These are phyloP conservation scores for Apis dorsata DNA, from an alignment of 1,140 invertebrate genomes.

Conservation along the genomic window DNA sequence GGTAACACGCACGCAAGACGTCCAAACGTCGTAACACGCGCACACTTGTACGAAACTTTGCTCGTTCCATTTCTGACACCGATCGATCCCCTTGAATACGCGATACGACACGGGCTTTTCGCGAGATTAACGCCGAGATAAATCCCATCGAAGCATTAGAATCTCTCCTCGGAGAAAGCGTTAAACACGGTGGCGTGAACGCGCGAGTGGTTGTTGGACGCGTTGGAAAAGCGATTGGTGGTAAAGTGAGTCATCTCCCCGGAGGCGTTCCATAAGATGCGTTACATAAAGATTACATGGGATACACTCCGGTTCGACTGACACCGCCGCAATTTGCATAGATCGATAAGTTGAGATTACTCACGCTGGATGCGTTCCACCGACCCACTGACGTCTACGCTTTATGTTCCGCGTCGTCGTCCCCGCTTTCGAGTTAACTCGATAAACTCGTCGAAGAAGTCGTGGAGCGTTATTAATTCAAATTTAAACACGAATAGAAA, in stretches of 20 bases:
- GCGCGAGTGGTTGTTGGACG: too few relatives aligned
- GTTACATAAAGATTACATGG: conserved; percentile 39
- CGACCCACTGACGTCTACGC: too few relatives aligned
- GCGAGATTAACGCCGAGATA: not conserved
- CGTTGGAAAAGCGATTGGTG: conserved; percentile 32
- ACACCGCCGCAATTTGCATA: conserved; percentile 53
- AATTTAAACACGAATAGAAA: too few relatives aligned
- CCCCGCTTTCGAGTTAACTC: too few relatives aligned
- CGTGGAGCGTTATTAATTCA: too few relatives aligned
- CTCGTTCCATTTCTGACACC: not conserved
- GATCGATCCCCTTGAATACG: not conserved
- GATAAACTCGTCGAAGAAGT: not conserved
- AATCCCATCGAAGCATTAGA: not conserved
- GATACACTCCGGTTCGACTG: conserved; percentile 33
- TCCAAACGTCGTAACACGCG: too few relatives aligned
- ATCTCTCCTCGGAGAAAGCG: not conserved
- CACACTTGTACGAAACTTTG: not conserved
- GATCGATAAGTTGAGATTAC: conserved; percentile 47
- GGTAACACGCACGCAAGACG: too few relatives aligned
- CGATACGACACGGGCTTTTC: not conserved
- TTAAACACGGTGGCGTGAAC: not conserved
- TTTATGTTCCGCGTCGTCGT: too few relatives aligned
- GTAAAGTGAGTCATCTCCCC: conserved; percentile 19
- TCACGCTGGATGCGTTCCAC: not conserved
- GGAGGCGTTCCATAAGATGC: not conserved